phyloP scores from a whole-genome alignment of 2,797 vertebrate genomes.

The Microctenopoma stevenorrisi region DNA sequence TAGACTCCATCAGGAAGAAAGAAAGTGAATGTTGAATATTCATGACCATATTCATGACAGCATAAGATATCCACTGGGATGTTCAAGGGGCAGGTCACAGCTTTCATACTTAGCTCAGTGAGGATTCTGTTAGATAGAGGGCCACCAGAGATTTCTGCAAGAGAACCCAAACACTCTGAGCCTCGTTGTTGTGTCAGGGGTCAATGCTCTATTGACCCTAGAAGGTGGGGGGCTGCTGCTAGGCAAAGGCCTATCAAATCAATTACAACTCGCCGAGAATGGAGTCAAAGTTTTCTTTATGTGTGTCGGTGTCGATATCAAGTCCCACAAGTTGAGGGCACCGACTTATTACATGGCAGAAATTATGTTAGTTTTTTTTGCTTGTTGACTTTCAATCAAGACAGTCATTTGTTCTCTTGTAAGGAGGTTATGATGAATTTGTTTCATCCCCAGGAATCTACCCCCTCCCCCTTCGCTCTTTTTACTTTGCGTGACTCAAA shows the following conservation, averaged over 20 bases:
- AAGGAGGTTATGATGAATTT: conserved; percentile 40
- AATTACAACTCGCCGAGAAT: conserved; percentile 46
- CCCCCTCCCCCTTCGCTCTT: conserved; percentile 27
- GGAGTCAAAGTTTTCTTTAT: conserved; percentile 51
- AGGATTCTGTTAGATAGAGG: conserved; percentile 46
- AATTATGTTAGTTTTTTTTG: conserved; percentile 6
- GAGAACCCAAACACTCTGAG: conserved; percentile 41
- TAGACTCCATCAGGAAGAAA: conserved; percentile 65
- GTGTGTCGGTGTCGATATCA: conserved; percentile 29
- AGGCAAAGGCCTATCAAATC: conserved; percentile 68
- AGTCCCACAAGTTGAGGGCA: conserved; percentile 8
- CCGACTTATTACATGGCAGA: conserved; percentile 31
- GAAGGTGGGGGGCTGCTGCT: conserved; percentile 51
- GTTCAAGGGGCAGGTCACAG: conserved; percentile 65
- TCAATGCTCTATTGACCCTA: conserved; percentile 48
- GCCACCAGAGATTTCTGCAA: conserved; percentile 39
- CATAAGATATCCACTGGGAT: conserved; percentile 74
- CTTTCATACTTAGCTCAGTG: conserved; percentile 61
- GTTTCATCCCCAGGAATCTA: conserved; percentile 32
- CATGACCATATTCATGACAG: conserved; percentile 75
- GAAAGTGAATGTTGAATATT: conserved; percentile 76
- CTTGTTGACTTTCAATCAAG: conserved; percentile 23
- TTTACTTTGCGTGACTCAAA: conserved; percentile 51
- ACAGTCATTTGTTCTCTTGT: conserved; percentile 20
- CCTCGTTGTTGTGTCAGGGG: conserved; percentile 56